phyloP scores from a whole-genome alignment of 2,797 vertebrate species.

The Sebastes minor region DNA sequence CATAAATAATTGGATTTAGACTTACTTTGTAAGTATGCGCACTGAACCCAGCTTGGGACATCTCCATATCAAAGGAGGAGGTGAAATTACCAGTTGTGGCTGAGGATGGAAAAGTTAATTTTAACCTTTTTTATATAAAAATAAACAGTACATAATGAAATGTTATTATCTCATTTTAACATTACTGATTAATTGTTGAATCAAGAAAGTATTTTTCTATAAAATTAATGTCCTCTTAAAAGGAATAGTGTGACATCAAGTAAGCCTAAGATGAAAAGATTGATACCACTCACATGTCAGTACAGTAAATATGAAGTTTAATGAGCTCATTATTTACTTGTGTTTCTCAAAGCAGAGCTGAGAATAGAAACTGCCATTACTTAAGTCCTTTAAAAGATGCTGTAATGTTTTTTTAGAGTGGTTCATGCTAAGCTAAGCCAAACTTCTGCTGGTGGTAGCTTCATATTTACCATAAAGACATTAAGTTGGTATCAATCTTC shows the following conservation, averaged over 20 bases:
- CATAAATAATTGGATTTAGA: not conserved
- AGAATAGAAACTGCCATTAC: too few relatives aligned
- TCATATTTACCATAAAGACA: not conserved
- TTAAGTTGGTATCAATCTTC: not conserved
- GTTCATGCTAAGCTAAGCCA: not conserved
- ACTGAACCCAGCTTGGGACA: slow-evolving; percentile 97
- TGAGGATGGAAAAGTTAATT: slow-evolving; percentile 56
- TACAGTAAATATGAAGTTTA: too few relatives aligned
- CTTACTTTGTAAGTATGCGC: slow-evolving; percentile 91
- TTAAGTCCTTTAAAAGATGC: not conserved
- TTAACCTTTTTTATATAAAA: not conserved
- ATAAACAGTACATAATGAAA: not conserved
- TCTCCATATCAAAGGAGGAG: slow-evolving; percentile 95
- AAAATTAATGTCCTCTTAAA: not conserved
- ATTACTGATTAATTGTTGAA: not conserved
- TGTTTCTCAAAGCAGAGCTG: too few relatives aligned
- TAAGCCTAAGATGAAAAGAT: not conserved
- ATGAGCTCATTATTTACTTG: too few relatives aligned
- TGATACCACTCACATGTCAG: not conserved
- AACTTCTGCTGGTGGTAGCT: not conserved
- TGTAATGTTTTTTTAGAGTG: not conserved
- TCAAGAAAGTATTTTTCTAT: not conserved
- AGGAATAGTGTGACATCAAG: not conserved
- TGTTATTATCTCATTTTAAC: not conserved
- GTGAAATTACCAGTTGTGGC: slow-evolving; percentile 90